Percentiles rank a stretch among this genome's conserved stretches.
Evolutionary conservation across 2,888 invertebrate species (phyloP).

Genomic region (Automeris io): DNA sequence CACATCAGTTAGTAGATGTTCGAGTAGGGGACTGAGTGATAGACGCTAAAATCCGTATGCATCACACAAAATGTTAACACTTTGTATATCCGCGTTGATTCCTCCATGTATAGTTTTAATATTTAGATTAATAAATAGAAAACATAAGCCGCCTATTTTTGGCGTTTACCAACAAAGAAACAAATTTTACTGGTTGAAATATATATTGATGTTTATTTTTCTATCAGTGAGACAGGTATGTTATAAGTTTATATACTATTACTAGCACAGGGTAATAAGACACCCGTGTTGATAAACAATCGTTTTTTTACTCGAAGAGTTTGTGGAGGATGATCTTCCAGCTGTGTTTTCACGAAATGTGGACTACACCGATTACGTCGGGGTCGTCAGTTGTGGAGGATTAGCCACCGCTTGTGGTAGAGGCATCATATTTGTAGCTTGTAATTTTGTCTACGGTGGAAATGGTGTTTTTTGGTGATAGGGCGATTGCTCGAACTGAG

Average conservation of each 20-base stretch:
- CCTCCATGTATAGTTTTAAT: slow-evolving; percentile 35
- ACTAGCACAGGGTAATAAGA: too few relatives aligned
- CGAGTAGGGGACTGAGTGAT: background rate
- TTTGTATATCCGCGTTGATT: slow-evolving; percentile 35
- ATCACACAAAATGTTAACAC: slow-evolving; percentile 33
- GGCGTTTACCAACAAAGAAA: slow-evolving; percentile 72
- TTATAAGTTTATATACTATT: slow-evolving; percentile 1
- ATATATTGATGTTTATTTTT: slow-evolving; percentile 57
- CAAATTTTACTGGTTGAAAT: slow-evolving; percentile 71
- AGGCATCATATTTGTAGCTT: too few relatives aligned
- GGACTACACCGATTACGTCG: too few relatives aligned
- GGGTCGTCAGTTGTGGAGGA: too few relatives aligned
- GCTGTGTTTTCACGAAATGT: too few relatives aligned
- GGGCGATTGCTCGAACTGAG: too few relatives aligned
- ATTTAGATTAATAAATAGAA: slow-evolving; percentile 49
- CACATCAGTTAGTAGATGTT: background rate
- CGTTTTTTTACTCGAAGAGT: too few relatives aligned
- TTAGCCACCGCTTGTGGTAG: too few relatives aligned
- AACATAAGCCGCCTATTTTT: slow-evolving; percentile 50
- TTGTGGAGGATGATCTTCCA: too few relatives aligned
- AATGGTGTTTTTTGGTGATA: too few relatives aligned
- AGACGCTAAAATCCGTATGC: background rate
- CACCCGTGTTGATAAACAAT: too few relatives aligned
- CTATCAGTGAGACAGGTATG: slow-evolving; percentile 67
- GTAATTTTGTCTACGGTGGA: too few relatives aligned